Base-by-base conservation (phyloP, 2,888 invertebrate species). In the Himalopsyche tibetana region DNA sequence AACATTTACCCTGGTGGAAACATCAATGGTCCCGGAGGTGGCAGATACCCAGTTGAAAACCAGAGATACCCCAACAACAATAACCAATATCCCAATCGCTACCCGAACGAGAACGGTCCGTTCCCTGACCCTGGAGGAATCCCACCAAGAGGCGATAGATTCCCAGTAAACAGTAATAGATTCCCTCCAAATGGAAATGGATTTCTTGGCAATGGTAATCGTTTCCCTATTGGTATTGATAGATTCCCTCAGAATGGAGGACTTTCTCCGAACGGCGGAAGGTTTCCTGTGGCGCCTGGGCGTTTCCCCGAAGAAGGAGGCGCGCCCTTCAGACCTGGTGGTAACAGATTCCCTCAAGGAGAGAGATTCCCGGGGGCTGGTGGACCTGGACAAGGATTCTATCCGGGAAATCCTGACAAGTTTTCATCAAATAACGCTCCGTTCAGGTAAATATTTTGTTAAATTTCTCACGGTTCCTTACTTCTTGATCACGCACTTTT, bases 371-470 rank as follows among this genome's bases (percentile, higher is more conserved):
- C 84, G 12, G 87, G 86, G 56, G 74, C 82, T 74, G 80, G 83
- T 56, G 85, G 82, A 79, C 74, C 40, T 15, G 85, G 85, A 36
- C 83, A 85, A 38, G 84, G 88, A 82, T 88, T 85, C 82, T 82
- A 83, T 45, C 88, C 88, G 12, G 88, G 88, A 69, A 79, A 86
- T 74, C 85, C 83, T 11, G 82, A 86, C 81, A 83, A 87, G 82
- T 87, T 87, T 82, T 87, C 86, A 9, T 80, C 84, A 8, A 87
- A 87, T 80, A 88, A 88, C 80, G 80, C 69, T 11, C 87, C 88
- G n/a, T 88, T 88, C 85, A 88, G 88, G 88, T 88, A 83, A 80
- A 28, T 19, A 19, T 8, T 63, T 63, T 63, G 28, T 63, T 4
- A n/a, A 0, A 12, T 63, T 51, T 51, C 5, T 51, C 51, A 9